Percentiles rank a stretch among this genome's conserved stretches.
Evolutionary conservation across 2,888 invertebrate species (phyloP).

Genomic region (Eulithis testata): DNA sequence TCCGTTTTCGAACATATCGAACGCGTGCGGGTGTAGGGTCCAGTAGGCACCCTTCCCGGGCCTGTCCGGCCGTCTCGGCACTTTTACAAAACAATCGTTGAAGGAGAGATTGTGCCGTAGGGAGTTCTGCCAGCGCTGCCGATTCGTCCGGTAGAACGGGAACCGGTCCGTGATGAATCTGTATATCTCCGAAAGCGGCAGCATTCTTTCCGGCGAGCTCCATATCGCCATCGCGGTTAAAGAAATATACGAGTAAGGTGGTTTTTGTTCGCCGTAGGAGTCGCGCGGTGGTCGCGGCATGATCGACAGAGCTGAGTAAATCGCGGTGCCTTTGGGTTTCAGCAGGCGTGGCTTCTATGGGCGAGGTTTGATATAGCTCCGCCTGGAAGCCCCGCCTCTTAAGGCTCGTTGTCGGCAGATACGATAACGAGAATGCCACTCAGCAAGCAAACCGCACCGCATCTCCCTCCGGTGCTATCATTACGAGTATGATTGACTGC

Average conservation of each 20-base stretch:
- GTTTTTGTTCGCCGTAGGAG: slow-evolving; percentile 92
- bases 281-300: slow-evolving; percentile 97
- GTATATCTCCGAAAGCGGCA: slow-evolving; percentile 85
- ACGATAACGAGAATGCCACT: slow-evolving; percentile 81
- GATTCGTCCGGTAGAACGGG: slow-evolving; percentile 95
- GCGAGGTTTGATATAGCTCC: slow-evolving; percentile 43
- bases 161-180: slow-evolving; percentile 96
- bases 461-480: slow-evolving; percentile 75
- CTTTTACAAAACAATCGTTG: slow-evolving; percentile 98
- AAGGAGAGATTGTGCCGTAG: slow-evolving; percentile 96
- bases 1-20: slow-evolving; percentile 96
- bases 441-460: slow-evolving; percentile 59
- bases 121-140: slow-evolving; percentile 93
- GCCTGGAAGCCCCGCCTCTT: slow-evolving; percentile 47
- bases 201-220: slow-evolving; percentile 98
- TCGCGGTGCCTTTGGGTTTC: slow-evolving; percentile 85
- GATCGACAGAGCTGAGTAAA: slow-evolving; percentile 86
- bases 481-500: slow-evolving; percentile 78
- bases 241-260: slow-evolving; percentile 72
- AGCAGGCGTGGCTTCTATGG: slow-evolving; percentile 47
- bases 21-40: slow-evolving; percentile 92
- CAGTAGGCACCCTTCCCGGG: slow-evolving; percentile 95
- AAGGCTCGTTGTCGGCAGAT: slow-evolving; percentile 54
- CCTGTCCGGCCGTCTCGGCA: slow-evolving; percentile 90
- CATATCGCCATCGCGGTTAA: slow-evolving; percentile 93